Conservation (phyloP, 2,797 vertebrate genomes). For the Diglossa cyanea region DNA sequence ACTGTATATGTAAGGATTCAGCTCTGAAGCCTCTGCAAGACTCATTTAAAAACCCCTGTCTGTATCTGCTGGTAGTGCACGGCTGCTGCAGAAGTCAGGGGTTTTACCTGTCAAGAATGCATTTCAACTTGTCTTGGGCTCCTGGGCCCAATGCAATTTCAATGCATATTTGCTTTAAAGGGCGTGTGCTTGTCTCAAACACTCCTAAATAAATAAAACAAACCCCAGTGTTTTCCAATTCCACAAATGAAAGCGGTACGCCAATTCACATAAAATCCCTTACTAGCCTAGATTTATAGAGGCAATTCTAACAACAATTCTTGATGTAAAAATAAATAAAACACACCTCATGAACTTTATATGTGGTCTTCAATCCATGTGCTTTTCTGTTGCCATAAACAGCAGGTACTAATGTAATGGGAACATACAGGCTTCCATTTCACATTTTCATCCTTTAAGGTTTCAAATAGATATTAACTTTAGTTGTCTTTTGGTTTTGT, state of each 20-base stretch:
- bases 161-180: background rate
- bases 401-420: background rate
- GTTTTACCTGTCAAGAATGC: background rate
- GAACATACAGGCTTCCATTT: background rate
- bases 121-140: background rate
- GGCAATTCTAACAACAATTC: background rate
- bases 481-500: background rate
- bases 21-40: background rate
- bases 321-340: slow-evolving; percentile 5
- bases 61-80: accelerated
- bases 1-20: background rate
- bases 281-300: background rate
- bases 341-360: background rate
- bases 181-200: background rate
- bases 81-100: background rate
- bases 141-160: background rate
- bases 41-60: background rate
- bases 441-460: background rate
- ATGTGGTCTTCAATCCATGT: background rate
- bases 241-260: background rate
- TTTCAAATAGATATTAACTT: background rate
- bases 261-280: background rate
- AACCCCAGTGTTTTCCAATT: background rate
- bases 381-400: background rate
- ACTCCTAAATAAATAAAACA: background rate